Evolutionary conservation across 2,113 vertebrate genomes (phyloP).

Genomic region (Rhinolophus sinicus): DNA sequence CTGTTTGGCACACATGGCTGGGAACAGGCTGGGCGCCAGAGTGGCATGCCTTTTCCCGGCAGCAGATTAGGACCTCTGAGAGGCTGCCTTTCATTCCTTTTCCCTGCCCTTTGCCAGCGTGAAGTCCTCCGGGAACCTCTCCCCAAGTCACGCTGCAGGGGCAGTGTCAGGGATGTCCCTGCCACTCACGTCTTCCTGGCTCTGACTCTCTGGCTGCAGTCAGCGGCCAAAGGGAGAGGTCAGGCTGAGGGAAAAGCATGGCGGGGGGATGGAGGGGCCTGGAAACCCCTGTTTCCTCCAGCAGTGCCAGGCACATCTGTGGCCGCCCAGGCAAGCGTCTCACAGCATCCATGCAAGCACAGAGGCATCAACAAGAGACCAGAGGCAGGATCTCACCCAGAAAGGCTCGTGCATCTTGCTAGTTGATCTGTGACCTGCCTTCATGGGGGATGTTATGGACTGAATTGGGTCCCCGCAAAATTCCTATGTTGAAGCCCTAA

Average conservation of each 20-base stretch:
- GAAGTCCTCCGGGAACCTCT: not conserved
- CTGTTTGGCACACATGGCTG: not conserved
- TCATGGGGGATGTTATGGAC: not conserved
- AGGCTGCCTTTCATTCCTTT: not conserved
- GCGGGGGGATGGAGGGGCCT: accelerated
- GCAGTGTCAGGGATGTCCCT: not conserved
- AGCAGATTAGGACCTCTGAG: not conserved
- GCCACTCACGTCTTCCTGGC: not conserved
- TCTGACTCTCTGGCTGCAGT: not conserved
- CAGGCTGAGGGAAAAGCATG: too few species aligned
- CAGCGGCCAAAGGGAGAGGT: not conserved
- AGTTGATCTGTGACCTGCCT: not conserved
- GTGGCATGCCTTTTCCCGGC: accelerated
- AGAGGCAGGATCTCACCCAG: not conserved
- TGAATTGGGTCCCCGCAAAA: not conserved
- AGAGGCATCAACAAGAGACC: not conserved
- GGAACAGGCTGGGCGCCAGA: not conserved
- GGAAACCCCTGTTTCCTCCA: not conserved
- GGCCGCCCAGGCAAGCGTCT: not conserved
- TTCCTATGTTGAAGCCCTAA: not conserved
- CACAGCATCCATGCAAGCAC: not conserved
- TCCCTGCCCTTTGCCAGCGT: not conserved
- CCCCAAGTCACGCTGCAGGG: accelerated
- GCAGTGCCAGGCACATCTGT: not conserved
- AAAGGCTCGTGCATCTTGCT: not conserved